Evolutionary conservation across 2,113 vertebrate genomes (phyloP).

Genomic region (Pygoscelis adeliae): DNA sequence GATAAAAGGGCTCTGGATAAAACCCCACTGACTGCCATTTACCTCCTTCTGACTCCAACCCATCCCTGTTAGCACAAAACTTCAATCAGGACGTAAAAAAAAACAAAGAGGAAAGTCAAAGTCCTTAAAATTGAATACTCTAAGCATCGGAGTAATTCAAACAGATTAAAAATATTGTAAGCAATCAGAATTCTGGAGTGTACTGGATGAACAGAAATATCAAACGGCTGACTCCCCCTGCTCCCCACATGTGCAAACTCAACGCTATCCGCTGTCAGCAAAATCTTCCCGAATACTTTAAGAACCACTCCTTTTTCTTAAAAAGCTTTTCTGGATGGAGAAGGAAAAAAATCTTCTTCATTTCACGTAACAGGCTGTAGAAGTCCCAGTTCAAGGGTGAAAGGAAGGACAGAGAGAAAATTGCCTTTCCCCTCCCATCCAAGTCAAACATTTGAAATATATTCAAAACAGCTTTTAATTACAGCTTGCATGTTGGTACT

Average conservation of each 20-base stretch:
- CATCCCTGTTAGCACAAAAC: not conserved
- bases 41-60: not conserved
- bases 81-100: not conserved
- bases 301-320: not conserved
- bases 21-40: not conserved
- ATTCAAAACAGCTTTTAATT: not conserved
- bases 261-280: not conserved
- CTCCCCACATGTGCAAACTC: not conserved
- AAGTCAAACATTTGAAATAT: not conserved
- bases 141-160: not conserved
- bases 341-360: not conserved
- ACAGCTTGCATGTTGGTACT: not conserved
- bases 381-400: conserved; percentile 26
- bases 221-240: not conserved
- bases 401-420: conserved; percentile 31
- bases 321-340: not conserved
- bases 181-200: not conserved
- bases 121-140: not conserved
- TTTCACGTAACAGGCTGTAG: not conserved
- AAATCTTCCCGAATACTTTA: not conserved
- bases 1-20: not conserved
- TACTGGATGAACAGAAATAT: not conserved
- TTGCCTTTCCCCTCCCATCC: not conserved
- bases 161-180: not conserved
- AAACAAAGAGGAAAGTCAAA: not conserved